phyloP scores from a whole-genome alignment of 92 coral and sea anemone species.

The Epizoanthus fatuus region DNA sequence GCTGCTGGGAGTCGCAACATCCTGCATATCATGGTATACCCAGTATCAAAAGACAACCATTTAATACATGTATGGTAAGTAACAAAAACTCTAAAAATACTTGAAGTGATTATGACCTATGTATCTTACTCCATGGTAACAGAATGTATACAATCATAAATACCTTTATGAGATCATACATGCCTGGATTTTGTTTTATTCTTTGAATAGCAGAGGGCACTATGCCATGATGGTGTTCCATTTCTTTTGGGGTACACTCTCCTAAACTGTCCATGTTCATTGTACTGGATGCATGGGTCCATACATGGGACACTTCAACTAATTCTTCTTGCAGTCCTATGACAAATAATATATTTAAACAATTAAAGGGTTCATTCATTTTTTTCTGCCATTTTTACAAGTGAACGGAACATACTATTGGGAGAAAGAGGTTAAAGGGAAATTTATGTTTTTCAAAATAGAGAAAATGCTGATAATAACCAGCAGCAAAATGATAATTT shows the following conservation, averaged over 20 bases:
- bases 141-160: not conserved
- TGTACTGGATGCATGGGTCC: conserved; percentile 31
- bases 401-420: not conserved
- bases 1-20: not conserved
- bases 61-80: not conserved
- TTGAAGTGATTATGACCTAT: not conserved
- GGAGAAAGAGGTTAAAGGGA: too few relatives aligned
- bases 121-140: not conserved
- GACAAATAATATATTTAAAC: not conserved
- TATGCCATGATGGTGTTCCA: conserved; percentile 51
- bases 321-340: not conserved
- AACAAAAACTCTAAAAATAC: not conserved
- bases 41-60: not conserved
- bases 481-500: too few relatives aligned
- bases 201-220: conserved; percentile 11
- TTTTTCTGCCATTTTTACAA: not conserved
- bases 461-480: too few relatives aligned
- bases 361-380: not conserved
- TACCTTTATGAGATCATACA: conserved; percentile 59
- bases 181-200: conserved; percentile 46
- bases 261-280: conserved; percentile 6
- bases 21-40: not conserved
- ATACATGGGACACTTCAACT: conserved; percentile 7
- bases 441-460: too few relatives aligned
- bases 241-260: conserved; percentile 41